These are phyloP conservation scores for Trichonephila clavata DNA, from an alignment of 1,140 invertebrate genomes.

Conservation along the genomic window DNA sequence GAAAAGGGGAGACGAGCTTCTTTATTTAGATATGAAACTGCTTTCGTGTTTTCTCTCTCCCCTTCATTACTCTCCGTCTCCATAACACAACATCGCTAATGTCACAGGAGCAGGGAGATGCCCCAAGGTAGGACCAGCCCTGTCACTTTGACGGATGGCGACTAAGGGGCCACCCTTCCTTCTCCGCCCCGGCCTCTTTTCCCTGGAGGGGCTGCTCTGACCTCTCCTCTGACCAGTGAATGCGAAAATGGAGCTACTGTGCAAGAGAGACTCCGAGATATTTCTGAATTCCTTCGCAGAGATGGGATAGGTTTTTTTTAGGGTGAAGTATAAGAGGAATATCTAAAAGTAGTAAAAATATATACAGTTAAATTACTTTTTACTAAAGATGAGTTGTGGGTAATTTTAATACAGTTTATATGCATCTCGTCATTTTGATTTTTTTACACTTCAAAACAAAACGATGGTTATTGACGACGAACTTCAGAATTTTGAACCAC, in stretches of 20 bases:
- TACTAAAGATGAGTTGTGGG: too few species aligned
- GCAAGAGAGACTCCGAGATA: not conserved
- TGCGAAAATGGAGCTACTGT: not conserved
- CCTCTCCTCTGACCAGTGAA: slow-evolving; percentile 22
- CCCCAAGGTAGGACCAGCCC: slow-evolving; percentile 10
- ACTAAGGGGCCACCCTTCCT: slow-evolving; percentile 1
- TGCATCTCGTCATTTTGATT: too few species aligned
- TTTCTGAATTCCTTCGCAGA: not conserved
- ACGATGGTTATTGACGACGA: too few species aligned
- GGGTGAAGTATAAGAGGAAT: too few species aligned
- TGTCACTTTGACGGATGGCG: slow-evolving; percentile 13
- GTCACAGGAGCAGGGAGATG: slow-evolving; percentile 11
- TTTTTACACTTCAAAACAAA: too few species aligned
- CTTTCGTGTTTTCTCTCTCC: slow-evolving; percentile 22
- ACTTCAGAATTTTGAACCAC: too few species aligned
- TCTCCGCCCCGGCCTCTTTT: slow-evolving; percentile 20
- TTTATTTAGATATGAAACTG: slow-evolving; percentile 54
- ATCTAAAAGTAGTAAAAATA: not conserved
- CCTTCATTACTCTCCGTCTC: slow-evolving; percentile 24
- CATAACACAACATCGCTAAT: slow-evolving; percentile 36
- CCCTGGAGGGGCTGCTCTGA: not conserved
- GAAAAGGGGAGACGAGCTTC: not conserved
- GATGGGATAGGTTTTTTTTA: not conserved
- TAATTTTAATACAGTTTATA: too few species aligned
- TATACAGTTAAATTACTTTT: not conserved